Evolutionary conservation across 2,888 invertebrate genomes (phyloP).

Genomic region (Hyles lineata): DNA sequence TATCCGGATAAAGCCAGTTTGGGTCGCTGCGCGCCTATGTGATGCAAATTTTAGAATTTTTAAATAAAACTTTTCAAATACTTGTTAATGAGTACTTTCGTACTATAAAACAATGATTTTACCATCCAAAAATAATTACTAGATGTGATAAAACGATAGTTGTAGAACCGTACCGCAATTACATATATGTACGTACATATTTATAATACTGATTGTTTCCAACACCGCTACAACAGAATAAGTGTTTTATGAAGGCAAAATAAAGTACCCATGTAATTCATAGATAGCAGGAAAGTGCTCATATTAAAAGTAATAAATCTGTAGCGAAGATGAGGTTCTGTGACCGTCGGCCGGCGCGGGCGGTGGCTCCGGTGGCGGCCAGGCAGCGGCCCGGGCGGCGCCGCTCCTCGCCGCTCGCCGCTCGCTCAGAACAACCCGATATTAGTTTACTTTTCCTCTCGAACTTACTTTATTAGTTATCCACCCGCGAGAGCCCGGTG

Average conservation of each 20-base stretch:
- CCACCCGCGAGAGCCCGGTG: conserved; percentile 71
- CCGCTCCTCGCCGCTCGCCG: conserved; percentile 57
- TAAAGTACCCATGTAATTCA: conserved; percentile 60
- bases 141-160: background rate
- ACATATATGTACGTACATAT: background rate
- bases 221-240: background rate
- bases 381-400: conserved; percentile 42
- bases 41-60: too few relatives aligned
- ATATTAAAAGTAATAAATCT: conserved; percentile 82
- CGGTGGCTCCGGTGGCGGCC: background rate
- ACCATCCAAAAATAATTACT: too few relatives aligned
- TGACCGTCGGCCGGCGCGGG: background rate
- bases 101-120: too few relatives aligned
- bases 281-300: conserved; percentile 58
- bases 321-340: conserved; percentile 60
- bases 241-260: conserved; percentile 45
- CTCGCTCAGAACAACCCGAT: conserved; percentile 75
- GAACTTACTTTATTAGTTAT: conserved; percentile 84
- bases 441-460: conserved; percentile 85
- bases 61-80: too few relatives aligned
- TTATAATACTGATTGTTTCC: background rate
- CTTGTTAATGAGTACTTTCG: too few relatives aligned
- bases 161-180: background rate
- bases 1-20: too few relatives aligned
- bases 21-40: too few relatives aligned